Evolutionary conservation across 2,797 vertebrate genomes (phyloP), one percentile per base, ranked within the genome.

Genomic region (Anniella stebbinsi): DNA sequence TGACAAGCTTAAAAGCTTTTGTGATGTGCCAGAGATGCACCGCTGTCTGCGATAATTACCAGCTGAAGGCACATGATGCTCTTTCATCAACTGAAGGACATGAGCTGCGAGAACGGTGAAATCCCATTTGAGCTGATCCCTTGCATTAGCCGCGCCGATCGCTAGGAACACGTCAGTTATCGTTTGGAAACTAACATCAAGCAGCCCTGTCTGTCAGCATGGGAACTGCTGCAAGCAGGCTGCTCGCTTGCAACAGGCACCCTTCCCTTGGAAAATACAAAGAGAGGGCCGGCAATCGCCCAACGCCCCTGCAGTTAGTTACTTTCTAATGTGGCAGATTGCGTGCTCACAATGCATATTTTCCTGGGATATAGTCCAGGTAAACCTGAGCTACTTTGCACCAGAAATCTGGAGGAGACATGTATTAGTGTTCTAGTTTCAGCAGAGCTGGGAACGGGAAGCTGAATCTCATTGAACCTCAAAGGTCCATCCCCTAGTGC

Each of bases 1-100:
- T 76, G 70, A 75, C 36, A 8, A 36, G 60, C 76, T 85, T 88
- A 89, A 92, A 86, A 83, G 82, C 82, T 70, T n/a, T 82, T 80
- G 76, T 21, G 57, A 67, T 78, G 72, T 85, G 72, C 70, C 54
- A 77, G 78, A 66, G 70, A 78, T 76, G 54, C 67, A 45, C 45
- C 45, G n/a, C 33, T 33, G 76, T 70, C n/a, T 57, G 63, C 1
- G 23, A 38, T 86, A 82, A 88, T 85, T 70, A 87, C 69, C 48
- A 51, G 23, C 48, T 75, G 57, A 86, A 54, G 57, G 69, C 67
- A 80, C 45, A 73, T 28, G 82, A 66, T 69, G 63, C 75, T 51
- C 2, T 70, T 67, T 63, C 36, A 70, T 54, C 77, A 41, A 45
- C 75, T 60, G 38, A 63, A 77, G 83, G 83, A 88, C 25, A 17